Evolutionary conservation across 2,888 invertebrate genomes (phyloP).

Genomic region (Tetrapedia diversipes): DNA sequence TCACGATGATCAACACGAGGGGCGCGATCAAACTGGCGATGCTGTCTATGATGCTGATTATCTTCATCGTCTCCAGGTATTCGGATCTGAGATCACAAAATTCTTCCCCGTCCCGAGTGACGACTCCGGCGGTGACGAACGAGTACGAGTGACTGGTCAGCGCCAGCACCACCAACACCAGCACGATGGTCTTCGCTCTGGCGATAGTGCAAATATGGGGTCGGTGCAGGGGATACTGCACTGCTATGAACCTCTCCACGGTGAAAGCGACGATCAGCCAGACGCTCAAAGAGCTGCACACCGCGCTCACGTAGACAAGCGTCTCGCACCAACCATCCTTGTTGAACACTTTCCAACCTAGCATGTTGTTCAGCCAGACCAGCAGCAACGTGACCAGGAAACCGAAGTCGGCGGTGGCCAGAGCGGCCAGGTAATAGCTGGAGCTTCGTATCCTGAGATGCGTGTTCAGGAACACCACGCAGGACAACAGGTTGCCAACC

Average conservation of each 20-base stretch:
- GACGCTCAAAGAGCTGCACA: slow-evolving; percentile 87
- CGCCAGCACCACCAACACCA: slow-evolving; percentile 82
- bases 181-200: slow-evolving; percentile 85
- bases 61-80: slow-evolving; percentile 84
- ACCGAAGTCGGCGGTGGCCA: slow-evolving; percentile 86
- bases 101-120: slow-evolving; percentile 76
- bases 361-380: slow-evolving; percentile 84
- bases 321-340: slow-evolving; percentile 85
- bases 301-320: slow-evolving; percentile 84
- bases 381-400: slow-evolving; percentile 85
- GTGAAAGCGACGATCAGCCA: slow-evolving; percentile 89
- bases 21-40: slow-evolving; percentile 87
- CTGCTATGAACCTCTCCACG: slow-evolving; percentile 88
- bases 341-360: slow-evolving; percentile 84
- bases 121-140: slow-evolving; percentile 83
- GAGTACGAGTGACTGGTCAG: slow-evolving; percentile 82
- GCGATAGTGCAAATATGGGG: slow-evolving; percentile 86
- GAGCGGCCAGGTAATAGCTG: slow-evolving; percentile 86
- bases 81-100: slow-evolving; percentile 84
- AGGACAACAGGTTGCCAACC: slow-evolving; percentile 86
- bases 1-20: slow-evolving; percentile 85
- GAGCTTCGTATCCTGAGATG: slow-evolving; percentile 86
- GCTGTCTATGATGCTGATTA: slow-evolving; percentile 86
- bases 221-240: slow-evolving; percentile 86
- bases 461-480: slow-evolving; percentile 86